These are phyloP conservation scores for Sebastes glaucus DNA, from an alignment of 2,797 vertebrate species.

Conservation along the genomic window DNA sequence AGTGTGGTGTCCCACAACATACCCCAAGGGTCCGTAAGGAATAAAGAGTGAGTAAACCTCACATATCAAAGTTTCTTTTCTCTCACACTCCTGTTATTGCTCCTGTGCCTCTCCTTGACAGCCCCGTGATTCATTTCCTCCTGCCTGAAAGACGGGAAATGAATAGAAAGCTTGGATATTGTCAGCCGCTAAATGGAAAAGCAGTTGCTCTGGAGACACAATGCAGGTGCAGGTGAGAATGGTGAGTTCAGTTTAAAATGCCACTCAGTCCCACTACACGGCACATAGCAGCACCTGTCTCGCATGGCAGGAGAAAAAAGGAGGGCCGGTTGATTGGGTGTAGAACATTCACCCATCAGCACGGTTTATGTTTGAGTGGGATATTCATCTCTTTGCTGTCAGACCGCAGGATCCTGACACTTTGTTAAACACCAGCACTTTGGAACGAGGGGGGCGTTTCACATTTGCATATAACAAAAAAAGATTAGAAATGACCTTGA, in stretches of 20 bases:
- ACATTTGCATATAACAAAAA: conserved; percentile 49
- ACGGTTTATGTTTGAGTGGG: conserved; percentile 56
- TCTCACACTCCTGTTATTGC: conserved; percentile 78
- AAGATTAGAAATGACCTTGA: conserved; percentile 37
- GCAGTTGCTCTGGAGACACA: conserved; percentile 70
- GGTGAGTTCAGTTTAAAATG: conserved; percentile 67
- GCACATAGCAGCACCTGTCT: conserved; percentile 52
- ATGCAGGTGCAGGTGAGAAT: conserved; percentile 67
- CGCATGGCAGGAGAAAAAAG: conserved; percentile 40
- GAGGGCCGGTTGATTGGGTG: conserved; percentile 50
- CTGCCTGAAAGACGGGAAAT: conserved; percentile 80
- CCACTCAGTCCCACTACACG: conserved; percentile 62
- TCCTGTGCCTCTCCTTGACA: conserved; percentile 81
- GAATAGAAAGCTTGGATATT: conserved; percentile 84
- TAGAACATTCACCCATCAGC: conserved; percentile 52
- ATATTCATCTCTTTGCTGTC: conserved; percentile 63
- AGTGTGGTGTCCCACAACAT: conserved; percentile 67
- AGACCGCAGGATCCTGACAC: conserved; percentile 37
- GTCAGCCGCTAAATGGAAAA: conserved; percentile 79
- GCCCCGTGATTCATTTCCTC: conserved; percentile 84
- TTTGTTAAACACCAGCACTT: conserved; percentile 45
- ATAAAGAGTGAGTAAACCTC: conserved; percentile 78
- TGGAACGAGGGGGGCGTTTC: conserved; percentile 12
- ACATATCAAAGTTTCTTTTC: conserved; percentile 80
- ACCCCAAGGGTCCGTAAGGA: conserved; percentile 71